These are phyloP conservation scores for Rhombomys opimus DNA, from an alignment of 2,113 vertebrate species.

Conservation along the genomic window DNA sequence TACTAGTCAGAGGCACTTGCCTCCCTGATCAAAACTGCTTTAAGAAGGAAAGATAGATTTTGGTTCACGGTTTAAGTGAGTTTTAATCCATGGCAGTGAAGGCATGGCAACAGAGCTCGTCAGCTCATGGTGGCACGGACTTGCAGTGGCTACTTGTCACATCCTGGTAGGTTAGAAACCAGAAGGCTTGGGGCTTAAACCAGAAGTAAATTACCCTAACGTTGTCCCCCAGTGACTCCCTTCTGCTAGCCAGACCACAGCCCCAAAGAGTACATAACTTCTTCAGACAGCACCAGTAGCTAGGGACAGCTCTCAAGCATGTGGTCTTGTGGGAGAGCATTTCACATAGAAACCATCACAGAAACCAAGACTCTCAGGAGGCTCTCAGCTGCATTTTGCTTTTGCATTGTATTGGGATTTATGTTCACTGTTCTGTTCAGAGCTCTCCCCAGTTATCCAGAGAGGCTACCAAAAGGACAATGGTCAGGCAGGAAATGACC, in stretches of 20 bases:
- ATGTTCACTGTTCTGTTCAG: neutral
- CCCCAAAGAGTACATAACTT: neutral
- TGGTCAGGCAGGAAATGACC: neutral
- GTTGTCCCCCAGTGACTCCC: too few relatives aligned
- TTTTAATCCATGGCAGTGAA: neutral
- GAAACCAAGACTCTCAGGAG: neutral
- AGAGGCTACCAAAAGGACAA: neutral
- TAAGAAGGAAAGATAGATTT: neutral
- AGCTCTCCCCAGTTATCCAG: neutral
- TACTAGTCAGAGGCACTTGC: neutral
- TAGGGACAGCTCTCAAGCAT: neutral
- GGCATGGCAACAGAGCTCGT: neutral
- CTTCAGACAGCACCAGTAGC: neutral
- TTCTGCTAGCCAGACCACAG: neutral
- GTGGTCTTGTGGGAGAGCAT: neutral
- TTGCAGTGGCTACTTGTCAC: neutral
- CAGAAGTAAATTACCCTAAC: neutral
- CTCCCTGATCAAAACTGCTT: neutral
- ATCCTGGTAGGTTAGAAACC: neutral
- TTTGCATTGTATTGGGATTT: neutral
- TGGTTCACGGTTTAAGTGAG: neutral
- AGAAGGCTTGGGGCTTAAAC: neutral
- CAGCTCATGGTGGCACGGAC: too few relatives aligned
- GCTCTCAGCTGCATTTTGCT: neutral
- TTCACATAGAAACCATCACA: neutral